A percentile compares a stretch with the other conserved stretches of the same genome.
phyloP scores from a whole-genome alignment of 1,140 invertebrate genomes.

The Sipha flava region DNA sequence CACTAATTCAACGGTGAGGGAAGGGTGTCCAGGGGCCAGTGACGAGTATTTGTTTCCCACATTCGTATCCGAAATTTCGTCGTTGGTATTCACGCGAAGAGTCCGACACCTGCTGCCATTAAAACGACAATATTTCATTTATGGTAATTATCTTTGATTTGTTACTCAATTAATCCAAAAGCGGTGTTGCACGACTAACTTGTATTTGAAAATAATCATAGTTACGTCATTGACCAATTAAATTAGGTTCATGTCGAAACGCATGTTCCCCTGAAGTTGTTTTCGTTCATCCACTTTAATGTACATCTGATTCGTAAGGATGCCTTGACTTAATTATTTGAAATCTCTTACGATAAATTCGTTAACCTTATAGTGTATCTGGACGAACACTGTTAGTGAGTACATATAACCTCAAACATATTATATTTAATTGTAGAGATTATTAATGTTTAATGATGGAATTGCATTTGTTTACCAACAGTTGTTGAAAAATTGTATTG shows the following conservation, averaged over 20 bases:
- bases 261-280: background rate
- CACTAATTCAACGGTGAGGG: background rate
- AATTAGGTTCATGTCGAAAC: background rate
- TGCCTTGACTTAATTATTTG: background rate
- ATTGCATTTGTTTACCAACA: too few species aligned
- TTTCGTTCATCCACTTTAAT: background rate
- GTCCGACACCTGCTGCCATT: background rate
- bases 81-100: slow-evolving; percentile 6
- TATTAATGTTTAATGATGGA: too few species aligned
- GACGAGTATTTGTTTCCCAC: slow-evolving; percentile 24
- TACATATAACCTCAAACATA: slow-evolving; percentile 26
- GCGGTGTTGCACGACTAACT: too few species aligned
- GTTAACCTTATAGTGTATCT: background rate
- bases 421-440: too few species aligned
- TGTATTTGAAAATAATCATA: slow-evolving; percentile 17
- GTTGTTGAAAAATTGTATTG: too few species aligned
- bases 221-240: slow-evolving; percentile 13
- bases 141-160: slow-evolving; percentile 17
- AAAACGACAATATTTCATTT: background rate
- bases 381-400: background rate
- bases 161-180: background rate
- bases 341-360: background rate
- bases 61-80: slow-evolving; percentile 13
- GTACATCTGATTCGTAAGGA: background rate
- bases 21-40: slow-evolving; percentile 31